A percentile compares a stretch with the other conserved stretches of the same genome.
phyloP scores from a whole-genome alignment of 1,140 invertebrate genomes.

The Solenopsis fugax region DNA sequence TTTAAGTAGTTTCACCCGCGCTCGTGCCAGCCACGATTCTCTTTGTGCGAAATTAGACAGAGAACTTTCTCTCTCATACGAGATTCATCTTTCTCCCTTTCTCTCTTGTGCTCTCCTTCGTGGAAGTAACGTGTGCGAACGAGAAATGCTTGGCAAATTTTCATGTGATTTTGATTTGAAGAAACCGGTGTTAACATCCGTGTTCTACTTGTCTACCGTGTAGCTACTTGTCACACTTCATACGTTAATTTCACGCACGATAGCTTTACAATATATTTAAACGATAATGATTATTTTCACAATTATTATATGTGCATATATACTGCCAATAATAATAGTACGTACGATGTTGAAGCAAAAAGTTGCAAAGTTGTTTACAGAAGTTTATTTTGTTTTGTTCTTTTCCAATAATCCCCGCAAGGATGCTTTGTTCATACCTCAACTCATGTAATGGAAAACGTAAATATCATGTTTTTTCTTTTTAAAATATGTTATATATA shows the following conservation, averaged over 20 bases:
- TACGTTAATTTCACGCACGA: background rate
- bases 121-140: background rate
- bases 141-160: background rate
- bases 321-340: background rate
- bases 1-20: background rate
- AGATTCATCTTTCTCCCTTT: no score
- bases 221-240: background rate
- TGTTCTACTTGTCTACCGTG: no score
- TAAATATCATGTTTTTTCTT: background rate
- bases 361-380: constrained; percentile 11
- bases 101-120: no score
- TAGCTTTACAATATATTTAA: background rate
- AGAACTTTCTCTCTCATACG: no score
- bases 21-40: background rate
- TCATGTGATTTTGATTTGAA: background rate
- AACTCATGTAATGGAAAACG: background rate
- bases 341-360: background rate
- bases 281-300: background rate
- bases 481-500: background rate
- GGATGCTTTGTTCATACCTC: background rate
- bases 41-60: no score
- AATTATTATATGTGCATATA: background rate
- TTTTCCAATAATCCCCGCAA: background rate
- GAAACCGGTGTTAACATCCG: background rate
- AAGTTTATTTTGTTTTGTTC: background rate